Conservation (phyloP, 2,113 vertebrate genomes). For the Miniopterus natalensis region DNA sequence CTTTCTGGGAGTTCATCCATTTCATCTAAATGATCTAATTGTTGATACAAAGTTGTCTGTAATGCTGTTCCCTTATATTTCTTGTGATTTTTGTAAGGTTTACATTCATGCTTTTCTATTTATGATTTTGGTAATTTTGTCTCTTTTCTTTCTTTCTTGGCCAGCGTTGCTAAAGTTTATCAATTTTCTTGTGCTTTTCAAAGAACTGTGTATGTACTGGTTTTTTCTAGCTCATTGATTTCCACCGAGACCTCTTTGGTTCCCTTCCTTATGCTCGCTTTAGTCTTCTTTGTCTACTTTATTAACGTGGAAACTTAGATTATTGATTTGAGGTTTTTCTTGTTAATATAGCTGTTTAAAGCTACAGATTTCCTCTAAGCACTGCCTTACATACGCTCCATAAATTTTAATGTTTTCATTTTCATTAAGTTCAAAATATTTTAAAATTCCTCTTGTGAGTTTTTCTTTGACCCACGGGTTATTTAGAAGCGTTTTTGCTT, state of each 20-base stretch:
- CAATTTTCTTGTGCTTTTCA: background rate
- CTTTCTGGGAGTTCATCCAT: background rate
- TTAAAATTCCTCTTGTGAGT: background rate
- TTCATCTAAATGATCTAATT: background rate
- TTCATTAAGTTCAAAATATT: background rate
- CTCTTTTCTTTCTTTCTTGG: background rate
- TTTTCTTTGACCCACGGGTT: background rate
- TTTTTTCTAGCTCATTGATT: background rate
- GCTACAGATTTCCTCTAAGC: background rate
- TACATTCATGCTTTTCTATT: background rate
- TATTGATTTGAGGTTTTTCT: background rate
- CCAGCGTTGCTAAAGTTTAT: background rate
- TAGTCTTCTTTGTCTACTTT: background rate
- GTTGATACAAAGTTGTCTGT: background rate
- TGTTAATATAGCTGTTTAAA: background rate
- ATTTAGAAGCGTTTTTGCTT: background rate
- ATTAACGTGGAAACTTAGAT: constrained; percentile 1
- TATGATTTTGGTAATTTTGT: background rate
- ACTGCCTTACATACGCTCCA: background rate
- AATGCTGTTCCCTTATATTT: background rate
- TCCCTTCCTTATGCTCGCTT: background rate
- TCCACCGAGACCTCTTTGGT: background rate
- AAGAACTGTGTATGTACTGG: constrained; percentile 5
- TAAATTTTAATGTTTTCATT: constrained; percentile 5
- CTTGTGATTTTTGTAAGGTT: background rate